phyloP scores from a whole-genome alignment of 1,140 invertebrate genomes.

The Halyomorpha halys region DNA sequence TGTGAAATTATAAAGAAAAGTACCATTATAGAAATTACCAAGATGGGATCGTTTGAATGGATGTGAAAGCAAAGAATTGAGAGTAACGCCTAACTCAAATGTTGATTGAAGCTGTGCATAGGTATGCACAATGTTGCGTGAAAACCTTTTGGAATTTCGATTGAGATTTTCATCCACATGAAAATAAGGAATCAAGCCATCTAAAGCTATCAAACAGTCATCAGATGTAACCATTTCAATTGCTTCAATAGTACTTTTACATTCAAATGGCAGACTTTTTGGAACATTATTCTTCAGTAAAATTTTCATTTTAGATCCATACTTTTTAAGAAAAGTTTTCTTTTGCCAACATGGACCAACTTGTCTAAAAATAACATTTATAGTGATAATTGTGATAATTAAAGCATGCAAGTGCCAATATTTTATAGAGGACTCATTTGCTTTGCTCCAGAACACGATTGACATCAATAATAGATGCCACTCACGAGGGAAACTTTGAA shows the following conservation, averaged over 20 bases:
- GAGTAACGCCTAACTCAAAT: constrained; percentile 45
- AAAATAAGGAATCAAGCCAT: constrained; percentile 51
- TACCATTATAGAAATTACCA: constrained; percentile 54
- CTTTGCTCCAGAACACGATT: constrained; percentile 55
- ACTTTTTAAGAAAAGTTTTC: constrained; percentile 24
- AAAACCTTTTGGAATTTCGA: constrained; percentile 45
- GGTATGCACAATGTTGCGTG: constrained; percentile 48
- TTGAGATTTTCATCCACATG: constrained; percentile 47
- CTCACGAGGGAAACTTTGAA: constrained; percentile 43
- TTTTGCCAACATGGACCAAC: constrained; percentile 30
- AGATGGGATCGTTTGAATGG: constrained; percentile 44
- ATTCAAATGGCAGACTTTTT: not conserved
- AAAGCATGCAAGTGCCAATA: constrained; percentile 46
- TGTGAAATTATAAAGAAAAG: constrained; percentile 61
- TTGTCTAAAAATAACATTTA: constrained; percentile 50
- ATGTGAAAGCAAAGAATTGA: constrained; percentile 52
- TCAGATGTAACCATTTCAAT: constrained; percentile 38
- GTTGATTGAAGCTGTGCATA: constrained; percentile 63
- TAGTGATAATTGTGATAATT: constrained; percentile 47
- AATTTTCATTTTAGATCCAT: constrained; percentile 20
- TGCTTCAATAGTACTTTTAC: constrained; percentile 15
- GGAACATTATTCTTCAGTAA: not conserved
- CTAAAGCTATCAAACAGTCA: constrained; percentile 49
- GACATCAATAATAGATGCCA: constrained; percentile 51
- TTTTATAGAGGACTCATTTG: constrained; percentile 39